Evolutionary conservation across 2,888 invertebrate genomes (phyloP).

Genomic region (Nudaria mundana): DNA sequence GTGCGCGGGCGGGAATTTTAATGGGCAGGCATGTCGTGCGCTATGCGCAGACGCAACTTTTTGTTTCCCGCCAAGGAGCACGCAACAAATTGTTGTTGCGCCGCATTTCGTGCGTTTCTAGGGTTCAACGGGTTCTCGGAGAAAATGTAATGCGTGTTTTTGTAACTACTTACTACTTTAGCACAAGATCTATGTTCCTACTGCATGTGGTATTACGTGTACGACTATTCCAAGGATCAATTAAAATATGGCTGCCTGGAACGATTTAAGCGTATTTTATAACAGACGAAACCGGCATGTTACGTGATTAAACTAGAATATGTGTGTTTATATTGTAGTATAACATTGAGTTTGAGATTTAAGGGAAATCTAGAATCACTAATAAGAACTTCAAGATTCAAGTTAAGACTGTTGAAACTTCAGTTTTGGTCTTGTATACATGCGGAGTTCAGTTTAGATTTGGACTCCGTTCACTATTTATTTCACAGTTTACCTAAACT

Average conservation of each 20-base stretch:
- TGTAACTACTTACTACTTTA: slow-evolving; percentile 7
- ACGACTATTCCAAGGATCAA: slow-evolving; percentile 8
- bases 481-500: too few relatives aligned
- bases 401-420: too few relatives aligned
- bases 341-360: too few relatives aligned
- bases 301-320: background rate
- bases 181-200: slow-evolving; percentile 1
- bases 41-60: slow-evolving; percentile 46
- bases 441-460: too few relatives aligned
- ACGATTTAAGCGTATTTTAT: slow-evolving; percentile 1
- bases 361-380: too few relatives aligned
- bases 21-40: slow-evolving; percentile 56
- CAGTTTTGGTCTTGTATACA: too few relatives aligned
- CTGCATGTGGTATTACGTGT: background rate
- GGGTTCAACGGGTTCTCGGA: slow-evolving; percentile 35
- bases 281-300: background rate
- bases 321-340: too few relatives aligned
- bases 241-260: slow-evolving; percentile 8
- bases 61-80: slow-evolving; percentile 43
- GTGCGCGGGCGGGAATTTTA: slow-evolving; percentile 72
- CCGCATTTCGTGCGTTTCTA: slow-evolving; percentile 49
- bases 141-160: slow-evolving; percentile 32
- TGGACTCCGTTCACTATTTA: too few relatives aligned
- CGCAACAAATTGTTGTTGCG: slow-evolving; percentile 45
- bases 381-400: too few relatives aligned